Evolutionary conservation across 1,140 invertebrate species (phyloP).

Genomic region (Hylyphantes graminicola): DNA sequence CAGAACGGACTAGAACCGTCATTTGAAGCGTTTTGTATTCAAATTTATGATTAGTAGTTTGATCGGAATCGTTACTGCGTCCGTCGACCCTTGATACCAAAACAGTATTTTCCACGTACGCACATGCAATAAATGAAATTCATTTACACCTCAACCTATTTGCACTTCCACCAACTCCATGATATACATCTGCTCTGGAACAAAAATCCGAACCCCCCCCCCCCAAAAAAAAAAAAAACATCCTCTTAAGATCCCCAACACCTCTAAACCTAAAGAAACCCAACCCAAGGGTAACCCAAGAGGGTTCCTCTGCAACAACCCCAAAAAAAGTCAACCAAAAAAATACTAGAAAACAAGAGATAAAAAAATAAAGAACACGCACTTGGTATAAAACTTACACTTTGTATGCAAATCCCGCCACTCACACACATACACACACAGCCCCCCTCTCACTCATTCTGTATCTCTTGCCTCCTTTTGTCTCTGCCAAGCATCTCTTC

Average conservation of each 20-base stretch:
- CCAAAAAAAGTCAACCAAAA: background rate
- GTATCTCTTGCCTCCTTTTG: conserved; percentile 23
- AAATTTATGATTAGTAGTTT: no score
- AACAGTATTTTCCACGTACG: no score
- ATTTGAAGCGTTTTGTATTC: no score
- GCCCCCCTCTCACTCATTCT: conserved; percentile 9
- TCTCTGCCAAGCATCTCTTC: conserved; percentile 2
- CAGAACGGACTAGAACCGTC: no score
- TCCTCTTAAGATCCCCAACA: conserved; percentile 2
- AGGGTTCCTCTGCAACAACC: background rate
- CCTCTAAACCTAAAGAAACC: conserved; percentile 5
- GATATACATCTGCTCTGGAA: no score
- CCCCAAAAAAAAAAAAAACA: no score
- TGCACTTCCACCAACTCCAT: no score
- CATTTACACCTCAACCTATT: no score
- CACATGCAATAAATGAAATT: no score
- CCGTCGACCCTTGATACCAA: no score
- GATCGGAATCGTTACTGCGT: no score
- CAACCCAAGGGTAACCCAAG: background rate
- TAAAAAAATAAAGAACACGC: conserved; percentile 31
- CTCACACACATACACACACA: background rate
- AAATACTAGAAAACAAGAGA: background rate
- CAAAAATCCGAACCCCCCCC: no score
- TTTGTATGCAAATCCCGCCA: conserved; percentile 53
- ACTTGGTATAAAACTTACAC: conserved; percentile 57